Conservation (phyloP, 30 jellyfish, hydroid and myxozoan genomes). For the Morbakka virulenta region DNA sequence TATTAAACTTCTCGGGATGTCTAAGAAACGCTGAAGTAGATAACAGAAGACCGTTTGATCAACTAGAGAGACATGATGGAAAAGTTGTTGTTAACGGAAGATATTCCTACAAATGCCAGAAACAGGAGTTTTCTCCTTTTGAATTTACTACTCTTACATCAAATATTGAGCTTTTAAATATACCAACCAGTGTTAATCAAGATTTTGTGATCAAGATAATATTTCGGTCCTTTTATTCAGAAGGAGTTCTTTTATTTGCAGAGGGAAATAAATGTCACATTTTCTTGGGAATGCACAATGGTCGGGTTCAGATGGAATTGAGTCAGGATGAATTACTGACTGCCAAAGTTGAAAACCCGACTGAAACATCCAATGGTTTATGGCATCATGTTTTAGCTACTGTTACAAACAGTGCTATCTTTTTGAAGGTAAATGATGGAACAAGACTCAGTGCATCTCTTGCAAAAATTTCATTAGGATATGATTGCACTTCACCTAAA, state of each 20-base stretch:
- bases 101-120: constrained; percentile 12
- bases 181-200: constrained; percentile 17
- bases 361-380: constrained; percentile 30
- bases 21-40: constrained; percentile 32
- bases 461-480: constrained; percentile 22
- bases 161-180: constrained; percentile 23
- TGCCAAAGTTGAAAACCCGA: constrained; percentile 35
- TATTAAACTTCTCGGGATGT: constrained; percentile 45
- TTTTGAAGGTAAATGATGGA: constrained; percentile 48
- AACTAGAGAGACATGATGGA: constrained; percentile 20
- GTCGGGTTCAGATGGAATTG: constrained; percentile 60
- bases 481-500: constrained; percentile 54
- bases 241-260: constrained; percentile 51
- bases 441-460: constrained; percentile 50
- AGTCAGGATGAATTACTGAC: constrained; percentile 42
- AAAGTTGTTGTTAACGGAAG: constrained; percentile 32
- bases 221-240: constrained; percentile 63
- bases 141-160: constrained; percentile 58
- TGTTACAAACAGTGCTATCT: constrained; percentile 22
- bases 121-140: constrained; percentile 32
- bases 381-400: constrained; percentile 40
- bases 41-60: constrained; percentile 46
- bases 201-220: constrained; percentile 40
- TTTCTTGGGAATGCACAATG: constrained; percentile 40
- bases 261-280: constrained; percentile 63